Evolutionary conservation across 2,888 invertebrate species (phyloP).

Genomic region (Pedicia rivosa): DNA sequence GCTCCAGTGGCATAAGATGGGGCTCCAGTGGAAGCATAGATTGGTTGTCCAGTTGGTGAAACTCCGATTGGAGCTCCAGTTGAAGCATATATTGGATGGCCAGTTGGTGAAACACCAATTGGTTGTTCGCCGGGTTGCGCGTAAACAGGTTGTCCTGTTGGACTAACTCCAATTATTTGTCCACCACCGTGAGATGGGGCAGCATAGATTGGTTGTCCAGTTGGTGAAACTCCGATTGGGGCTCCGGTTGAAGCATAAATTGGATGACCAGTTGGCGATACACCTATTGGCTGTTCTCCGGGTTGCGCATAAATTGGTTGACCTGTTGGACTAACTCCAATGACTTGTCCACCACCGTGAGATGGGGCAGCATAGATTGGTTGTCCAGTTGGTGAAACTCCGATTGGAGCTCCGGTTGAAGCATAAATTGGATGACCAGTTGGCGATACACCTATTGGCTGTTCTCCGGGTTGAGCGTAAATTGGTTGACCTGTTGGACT

Average conservation of each 20-base stretch:
- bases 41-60: constrained; percentile 1
- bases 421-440: not conserved
- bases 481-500: constrained; percentile 4
- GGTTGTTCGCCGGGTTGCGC: not conserved
- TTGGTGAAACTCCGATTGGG: constrained; percentile 3
- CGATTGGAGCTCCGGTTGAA: constrained; percentile 2
- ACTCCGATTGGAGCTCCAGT: constrained; percentile 2
- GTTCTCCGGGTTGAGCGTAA: not conserved
- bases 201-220: constrained; percentile 1
- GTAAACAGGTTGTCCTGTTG: constrained; percentile 1
- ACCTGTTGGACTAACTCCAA: constrained; percentile 3
- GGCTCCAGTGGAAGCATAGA: constrained; percentile 1
- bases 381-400: constrained; percentile 1
- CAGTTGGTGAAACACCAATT: constrained; percentile 1
- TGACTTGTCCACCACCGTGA: not conserved
- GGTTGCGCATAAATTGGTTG: constrained; percentile 1
- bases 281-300: not conserved
- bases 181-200: constrained; percentile 1
- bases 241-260: constrained; percentile 2
- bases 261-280: not conserved
- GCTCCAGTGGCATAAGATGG: constrained; percentile 1
- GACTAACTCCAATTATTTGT: not conserved
- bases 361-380: constrained; percentile 1
- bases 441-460: constrained; percentile 1
- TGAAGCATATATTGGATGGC: not conserved